phyloP scores from a whole-genome alignment of 2,888 invertebrate species.

The Drosophila nigritarsus region DNA sequence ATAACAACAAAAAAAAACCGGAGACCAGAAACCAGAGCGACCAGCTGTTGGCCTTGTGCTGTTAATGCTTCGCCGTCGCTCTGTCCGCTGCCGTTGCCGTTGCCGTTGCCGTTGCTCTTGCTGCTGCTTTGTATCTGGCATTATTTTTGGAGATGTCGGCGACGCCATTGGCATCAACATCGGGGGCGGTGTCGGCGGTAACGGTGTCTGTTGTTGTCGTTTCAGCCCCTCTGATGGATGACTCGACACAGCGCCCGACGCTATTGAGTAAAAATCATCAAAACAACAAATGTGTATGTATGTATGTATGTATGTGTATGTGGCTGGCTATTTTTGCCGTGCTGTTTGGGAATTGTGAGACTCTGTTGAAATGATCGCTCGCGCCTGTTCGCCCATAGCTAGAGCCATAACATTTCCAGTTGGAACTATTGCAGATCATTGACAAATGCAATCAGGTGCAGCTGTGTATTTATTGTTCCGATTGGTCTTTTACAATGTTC shows the following conservation, averaged over 20 bases:
- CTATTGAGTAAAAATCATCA: constrained; percentile 38
- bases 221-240: constrained; percentile 56
- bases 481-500: neutral
- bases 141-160: constrained; percentile 63
- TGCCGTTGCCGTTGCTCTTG: constrained; percentile 24
- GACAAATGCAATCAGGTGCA: constrained; percentile 48
- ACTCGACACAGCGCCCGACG: constrained; percentile 43
- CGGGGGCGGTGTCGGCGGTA: constrained; percentile 9
- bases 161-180: constrained; percentile 17
- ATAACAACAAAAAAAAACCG: constrained; percentile 27
- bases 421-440: constrained; percentile 34
- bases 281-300: constrained; percentile 37
- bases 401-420: constrained; percentile 41
- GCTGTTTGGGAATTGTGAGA: constrained; percentile 24
- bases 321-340: constrained; percentile 46
- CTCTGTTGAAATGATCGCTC: constrained; percentile 41
- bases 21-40: constrained; percentile 49
- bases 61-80: constrained; percentile 54
- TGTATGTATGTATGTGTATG: too few relatives aligned
- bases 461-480: constrained; percentile 1
- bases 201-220: constrained; percentile 46
- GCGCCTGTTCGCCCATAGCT: neutral
- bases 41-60: constrained; percentile 69
- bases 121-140: constrained; percentile 55
- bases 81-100: constrained; percentile 16